Base-by-base conservation (phyloP, 2,888 invertebrate species). In the Pteria penguin region DNA sequence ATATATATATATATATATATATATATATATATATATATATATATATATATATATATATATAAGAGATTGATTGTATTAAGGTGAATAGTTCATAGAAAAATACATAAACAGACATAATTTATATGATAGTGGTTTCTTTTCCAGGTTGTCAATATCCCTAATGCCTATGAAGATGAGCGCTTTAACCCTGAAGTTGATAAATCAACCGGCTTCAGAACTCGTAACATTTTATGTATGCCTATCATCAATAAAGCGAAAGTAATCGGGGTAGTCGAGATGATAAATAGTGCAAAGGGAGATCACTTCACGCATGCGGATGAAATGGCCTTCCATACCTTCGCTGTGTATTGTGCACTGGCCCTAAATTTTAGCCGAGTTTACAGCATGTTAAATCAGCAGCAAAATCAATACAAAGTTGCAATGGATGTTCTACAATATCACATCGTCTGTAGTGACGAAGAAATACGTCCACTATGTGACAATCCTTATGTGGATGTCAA, bases 181-280 rank as follows among this genome's bases (percentile, higher is more conserved):
- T 89, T 89, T 72, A 88, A 87, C 76, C 76, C 66, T 29, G 87
- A 88, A 8, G 76, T 88, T n/a, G 89, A 89, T 78, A 81, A 80
- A 54, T 69, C 75, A 62, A 87, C 88, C 3, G 88, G 88, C 5
- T 89, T 84, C 76, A 78, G 72, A 2, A 89, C 88, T 3, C 72
- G 76, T 29, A 86, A 83, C 71, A 87, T 88, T 29, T 78, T 89
- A n/a, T 88, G 88, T 75, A 88, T 89, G 88, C 89, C 88, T 0
- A 89, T 89, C 29, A 65, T 81, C 32, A 80, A 83, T 60, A 82
- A 85, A 54, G 79, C 77, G 1, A 76, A 75, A 2, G 85, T 88
- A 1, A 76, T 87, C 8, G 88, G 89, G 11, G 89, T 88, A 1
- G 85, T 88, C 2, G 84, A 88, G 76, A 82, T 88, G 82, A 77